Base-by-base conservation (phyloP, 2,888 invertebrate genomes). In the Tinea semifulvella region DNA sequence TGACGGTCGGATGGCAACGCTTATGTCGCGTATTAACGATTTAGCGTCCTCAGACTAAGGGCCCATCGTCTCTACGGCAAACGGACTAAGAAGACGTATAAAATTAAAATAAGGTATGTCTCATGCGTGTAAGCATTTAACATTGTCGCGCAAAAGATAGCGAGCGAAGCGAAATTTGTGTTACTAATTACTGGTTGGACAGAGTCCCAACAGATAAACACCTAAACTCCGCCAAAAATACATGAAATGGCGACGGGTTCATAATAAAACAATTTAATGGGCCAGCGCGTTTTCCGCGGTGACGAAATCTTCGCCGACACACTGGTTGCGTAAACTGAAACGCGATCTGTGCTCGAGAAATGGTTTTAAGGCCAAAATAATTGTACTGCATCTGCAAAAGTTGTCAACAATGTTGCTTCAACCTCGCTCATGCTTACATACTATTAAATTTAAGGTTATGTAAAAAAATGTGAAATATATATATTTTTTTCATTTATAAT, bases 261-360 rank as follows among this genome's bases (percentile, higher is more conserved):
- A 77, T 79, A 80, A 79, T 80, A 80, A 79, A 80, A 79, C 79
- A 76, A 79, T 80, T 79, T 80, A 80, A 80, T 79, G 79, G 79
- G 77, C 79, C 77, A 76, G 70, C 77, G 73, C 77, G 76, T 69
- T 79, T 80, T 75, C 79, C 79, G 77, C 69, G 74, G 76, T 79
- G 79, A 77, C 76, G 79, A 80, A 79, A 80, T 75, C 67, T 27
- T 69, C 74, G 72, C 71, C 70, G 71, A 70, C 76, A 74, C 73
- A 73, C 64, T 60, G 57, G 68, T 75, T 80, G 61, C 74, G 76
- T 72, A 77, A 77, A 63, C 61, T 66, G 72, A 71, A 72, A 72
- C 66, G 67, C 68, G 75, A 75, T 76, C 69, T 69, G 57, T 67
- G 65, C 66, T 68, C 69, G 72, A 73, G 75, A 74, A 75, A 65